phyloP scores from a whole-genome alignment of 2,888 invertebrate genomes.

The Cabera pusaria region DNA sequence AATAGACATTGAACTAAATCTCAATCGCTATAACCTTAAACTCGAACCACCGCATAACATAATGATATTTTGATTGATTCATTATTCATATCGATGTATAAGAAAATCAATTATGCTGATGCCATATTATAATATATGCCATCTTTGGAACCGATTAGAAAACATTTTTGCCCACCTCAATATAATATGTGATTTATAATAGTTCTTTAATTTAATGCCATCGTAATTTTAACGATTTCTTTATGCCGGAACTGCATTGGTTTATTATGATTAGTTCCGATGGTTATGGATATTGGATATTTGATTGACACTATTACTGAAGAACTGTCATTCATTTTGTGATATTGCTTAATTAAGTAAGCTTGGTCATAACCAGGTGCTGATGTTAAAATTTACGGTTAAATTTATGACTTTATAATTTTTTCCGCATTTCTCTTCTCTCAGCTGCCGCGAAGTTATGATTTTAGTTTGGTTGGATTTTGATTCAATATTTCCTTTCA shows the following conservation, averaged over 20 bases:
- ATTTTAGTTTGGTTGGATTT: too few species aligned
- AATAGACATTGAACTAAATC: too few species aligned
- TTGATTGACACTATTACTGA: too few species aligned
- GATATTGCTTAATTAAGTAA: too few species aligned
- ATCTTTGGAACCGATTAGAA: slow-evolving; percentile 15
- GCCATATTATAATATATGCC: slow-evolving; percentile 26
- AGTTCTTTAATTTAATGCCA: slow-evolving; percentile 8
- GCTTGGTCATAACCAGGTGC: too few species aligned
- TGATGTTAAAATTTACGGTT: too few species aligned
- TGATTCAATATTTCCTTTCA: too few species aligned
- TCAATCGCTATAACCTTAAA: slow-evolving; percentile 27
- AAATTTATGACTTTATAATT: too few species aligned
- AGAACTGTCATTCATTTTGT: too few species aligned
- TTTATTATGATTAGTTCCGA: neutral
- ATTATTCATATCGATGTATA: slow-evolving; percentile 58
- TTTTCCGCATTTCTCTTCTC: too few species aligned
- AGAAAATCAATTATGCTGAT: slow-evolving; percentile 63
- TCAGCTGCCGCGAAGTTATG: too few species aligned
- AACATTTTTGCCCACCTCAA: slow-evolving; percentile 1
- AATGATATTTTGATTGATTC: slow-evolving; percentile 69
- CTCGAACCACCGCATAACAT: slow-evolving; percentile 38
- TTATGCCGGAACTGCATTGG: slow-evolving; percentile 1
- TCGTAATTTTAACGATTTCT: slow-evolving; percentile 19
- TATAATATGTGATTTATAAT: slow-evolving; percentile 13
- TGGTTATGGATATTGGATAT: neutral